Base-by-base conservation (phyloP, 1,140 invertebrate species). In the Aphaenogaster rudis region DNA sequence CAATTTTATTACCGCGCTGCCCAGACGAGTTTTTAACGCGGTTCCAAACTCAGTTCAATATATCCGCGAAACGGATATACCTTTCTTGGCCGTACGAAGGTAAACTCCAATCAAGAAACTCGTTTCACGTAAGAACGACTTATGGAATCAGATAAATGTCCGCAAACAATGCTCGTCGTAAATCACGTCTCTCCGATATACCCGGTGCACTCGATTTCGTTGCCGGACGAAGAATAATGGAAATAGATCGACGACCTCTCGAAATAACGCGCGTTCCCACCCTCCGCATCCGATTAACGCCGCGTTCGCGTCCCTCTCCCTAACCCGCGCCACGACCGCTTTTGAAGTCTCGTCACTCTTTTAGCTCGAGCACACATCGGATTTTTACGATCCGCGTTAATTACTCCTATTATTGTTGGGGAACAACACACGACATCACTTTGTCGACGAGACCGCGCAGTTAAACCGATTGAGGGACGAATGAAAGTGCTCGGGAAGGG, bases 171-270 rank as follows among this genome's bases (percentile, higher is more conserved):
- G 52, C 85, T 59, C 85, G 86, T 89, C 89, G 85, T 90, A 90
- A 90, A 90, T 90, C 89, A 90, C 50, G 88, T 89, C 88, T 66
- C 64, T 61, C 88, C 77, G 88, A 89, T 90, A 89, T 89, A 90
- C 81, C 39, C 74, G 72, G 86, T 61, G 85, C 88, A 89, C 88
- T 90, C 88, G 88, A 90, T 78, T 74, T 61, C 28, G 88, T 45
- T 79, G 78, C 59, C 50, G 59, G 88, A 90, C 45, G 85, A 89
- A 79, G 86, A 90, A 89, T 88, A 85, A 89, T 81, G 77, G 88
- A 90, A 90, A 86, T 90, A 86, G 79, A 90, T 90, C 88, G 66
- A 84, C 88, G 77, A 89, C 77, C 88, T 87, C 86, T 90, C 71
- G 59, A 90, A 86, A 90, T 86, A 79, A 78, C 82, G 48, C 48